Conservation (phyloP, 2,797 vertebrate genomes). For the Pelodytes ibericus region DNA sequence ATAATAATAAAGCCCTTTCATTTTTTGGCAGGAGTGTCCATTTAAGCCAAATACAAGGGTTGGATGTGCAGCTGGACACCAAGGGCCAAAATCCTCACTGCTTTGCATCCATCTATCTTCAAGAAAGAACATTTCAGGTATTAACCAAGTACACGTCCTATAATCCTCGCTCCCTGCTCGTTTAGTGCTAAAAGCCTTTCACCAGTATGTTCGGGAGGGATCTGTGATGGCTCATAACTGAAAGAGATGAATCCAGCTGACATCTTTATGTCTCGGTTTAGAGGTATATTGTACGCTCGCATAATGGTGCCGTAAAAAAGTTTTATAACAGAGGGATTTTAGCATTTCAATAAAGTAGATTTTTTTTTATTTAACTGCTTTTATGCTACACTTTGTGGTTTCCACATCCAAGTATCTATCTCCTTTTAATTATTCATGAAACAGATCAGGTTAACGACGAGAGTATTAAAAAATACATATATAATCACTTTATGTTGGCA, state of each 20-base stretch:
- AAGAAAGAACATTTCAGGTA: not conserved
- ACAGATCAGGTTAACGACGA: conserved; percentile 6
- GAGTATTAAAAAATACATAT: not conserved
- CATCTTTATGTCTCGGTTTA: conserved; percentile 36
- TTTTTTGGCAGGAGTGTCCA: too few relatives aligned
- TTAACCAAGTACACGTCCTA: not conserved
- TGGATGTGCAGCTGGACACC: too few relatives aligned
- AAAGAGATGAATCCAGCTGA: conserved; percentile 9
- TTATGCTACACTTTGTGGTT: conserved; percentile 7
- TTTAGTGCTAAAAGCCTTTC: conserved; percentile 20
- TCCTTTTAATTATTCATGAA: conserved; percentile 34
- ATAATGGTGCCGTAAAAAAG: conserved; percentile 46
- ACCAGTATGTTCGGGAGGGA: not conserved
- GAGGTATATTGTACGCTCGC: conserved; percentile 4
- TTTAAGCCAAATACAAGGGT: too few relatives aligned
- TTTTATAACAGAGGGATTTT: conserved; percentile 36
- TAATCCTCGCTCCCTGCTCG: not conserved
- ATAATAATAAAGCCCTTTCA: too few relatives aligned
- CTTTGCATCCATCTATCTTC: too few relatives aligned
- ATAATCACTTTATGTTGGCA: not conserved
- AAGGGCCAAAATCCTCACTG: too few relatives aligned
- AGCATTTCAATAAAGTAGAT: conserved; percentile 31
- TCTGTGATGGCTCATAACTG: conserved; percentile 19
- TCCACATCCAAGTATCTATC: conserved; percentile 6
- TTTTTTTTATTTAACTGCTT: conserved; percentile 32